Evolutionary conservation across 2,888 invertebrate genomes (phyloP).

Genomic region (Melolontha melolontha): DNA sequence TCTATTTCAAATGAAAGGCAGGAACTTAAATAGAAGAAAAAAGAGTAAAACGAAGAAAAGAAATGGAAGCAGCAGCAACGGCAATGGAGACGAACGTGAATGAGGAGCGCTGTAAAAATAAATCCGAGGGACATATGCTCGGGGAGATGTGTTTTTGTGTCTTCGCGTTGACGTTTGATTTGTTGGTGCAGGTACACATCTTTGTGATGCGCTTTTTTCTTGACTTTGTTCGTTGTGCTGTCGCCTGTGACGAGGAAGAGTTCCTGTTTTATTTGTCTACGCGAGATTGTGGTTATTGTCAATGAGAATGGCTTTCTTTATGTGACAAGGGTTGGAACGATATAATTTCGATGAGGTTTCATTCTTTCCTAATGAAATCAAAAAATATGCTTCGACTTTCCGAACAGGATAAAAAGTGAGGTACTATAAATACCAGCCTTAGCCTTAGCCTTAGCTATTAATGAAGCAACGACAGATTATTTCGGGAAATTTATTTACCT

Average conservation of each 20-base stretch:
- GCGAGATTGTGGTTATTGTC: conserved; percentile 20
- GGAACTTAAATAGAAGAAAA: conserved; percentile 2
- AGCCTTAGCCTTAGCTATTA: no score
- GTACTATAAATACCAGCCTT: no score
- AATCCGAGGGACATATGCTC: conserved; percentile 31
- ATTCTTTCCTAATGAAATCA: not conserved
- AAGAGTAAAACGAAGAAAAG: not conserved
- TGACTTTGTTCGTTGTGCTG: no score
- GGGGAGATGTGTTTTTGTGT: conserved; percentile 33
- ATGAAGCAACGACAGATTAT: no score
- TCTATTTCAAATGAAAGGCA: conserved; percentile 16
- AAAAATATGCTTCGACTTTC: no score
- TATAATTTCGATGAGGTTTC: not conserved
- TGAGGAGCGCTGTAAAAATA: conserved; percentile 21
- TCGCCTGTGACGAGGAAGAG: not conserved
- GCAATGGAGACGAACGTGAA: conserved; percentile 5
- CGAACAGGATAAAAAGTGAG: no score
- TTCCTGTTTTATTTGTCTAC: conserved; percentile 20
- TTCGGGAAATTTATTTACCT: no score
- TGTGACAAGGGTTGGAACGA: not conserved
- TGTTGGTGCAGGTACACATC: conserved; percentile 36
- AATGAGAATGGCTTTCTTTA: conserved; percentile 21
- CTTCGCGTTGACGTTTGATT: conserved; percentile 36
- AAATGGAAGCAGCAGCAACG: conserved; percentile 2
- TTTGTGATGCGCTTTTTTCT: conserved; percentile 25